phyloP scores from a whole-genome alignment of 2,113 vertebrate species.

The Smithornis capensis region DNA sequence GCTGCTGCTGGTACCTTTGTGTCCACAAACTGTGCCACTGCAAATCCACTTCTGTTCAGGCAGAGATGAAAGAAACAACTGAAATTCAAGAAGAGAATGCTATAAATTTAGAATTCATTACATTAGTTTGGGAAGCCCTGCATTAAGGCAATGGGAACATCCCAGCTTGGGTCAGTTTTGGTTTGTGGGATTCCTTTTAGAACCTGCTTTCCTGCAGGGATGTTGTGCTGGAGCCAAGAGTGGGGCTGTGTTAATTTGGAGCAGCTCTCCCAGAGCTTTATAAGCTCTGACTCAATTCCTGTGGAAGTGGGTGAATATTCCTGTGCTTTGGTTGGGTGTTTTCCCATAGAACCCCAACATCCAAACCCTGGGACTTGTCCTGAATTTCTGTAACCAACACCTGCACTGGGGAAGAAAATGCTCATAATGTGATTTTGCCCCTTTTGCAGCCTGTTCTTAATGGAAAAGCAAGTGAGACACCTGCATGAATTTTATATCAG shows the following conservation, averaged over 20 bases:
- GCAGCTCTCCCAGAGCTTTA: not conserved
- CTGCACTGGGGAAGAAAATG: not conserved
- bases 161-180: not conserved
- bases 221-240: not conserved
- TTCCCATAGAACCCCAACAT: not conserved
- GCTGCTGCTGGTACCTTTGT: not conserved
- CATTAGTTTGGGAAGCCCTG: not conserved
- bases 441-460: not conserved
- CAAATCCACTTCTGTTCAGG: rapidly evolving
- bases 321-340: not conserved
- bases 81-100: not conserved
- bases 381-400: not conserved
- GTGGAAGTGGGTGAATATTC: not conserved
- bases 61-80: not conserved
- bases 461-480: not conserved
- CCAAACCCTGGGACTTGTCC: not conserved
- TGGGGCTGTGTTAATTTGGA: not conserved
- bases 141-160: not conserved
- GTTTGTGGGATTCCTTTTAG: not conserved
- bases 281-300: not conserved
- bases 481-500: conserved; percentile 30
- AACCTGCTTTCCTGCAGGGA: not conserved
- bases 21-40: rapidly evolving
- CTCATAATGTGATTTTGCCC: not conserved
- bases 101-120: not conserved